Evolutionary conservation across 2,113 vertebrate species (phyloP), one percentile per base, ranked within the genome.

Genomic region (Oophaga pumilio): DNA sequence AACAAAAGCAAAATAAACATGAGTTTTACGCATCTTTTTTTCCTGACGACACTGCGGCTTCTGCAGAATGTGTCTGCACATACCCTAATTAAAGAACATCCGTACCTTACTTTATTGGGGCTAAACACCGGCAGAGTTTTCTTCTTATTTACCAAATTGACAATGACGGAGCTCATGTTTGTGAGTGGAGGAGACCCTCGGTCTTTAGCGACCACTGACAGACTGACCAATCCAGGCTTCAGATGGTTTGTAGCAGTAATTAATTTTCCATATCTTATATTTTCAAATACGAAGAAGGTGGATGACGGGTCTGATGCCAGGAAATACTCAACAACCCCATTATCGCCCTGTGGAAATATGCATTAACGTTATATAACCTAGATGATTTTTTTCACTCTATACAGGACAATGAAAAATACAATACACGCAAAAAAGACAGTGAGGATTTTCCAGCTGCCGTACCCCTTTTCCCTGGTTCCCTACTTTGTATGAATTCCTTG

Each of bases 191-290:
- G 93, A 82, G 22, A 91, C 0, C 92, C 93, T 85, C 80, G 91
- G 90, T 93, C 92, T 84, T 79, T 91, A 6, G 91, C 93, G 86
- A 92, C 89, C 73, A 92, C 90, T 8, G 86, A 90, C 59, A 93
- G 74, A 64, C 0, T 17, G 14, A 92, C 82, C 76, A 91, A 86
- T 85, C 89, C 92, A 56, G 89, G 79, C 0, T 33, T 60, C 11
- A 91, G 62, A 57, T 90, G 89, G 76, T 89, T 93, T 86, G 89
- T 91, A 89, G 89, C 78, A 15, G 90, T 93, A 77, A 91, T 90
- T 89, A 93, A 91, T 76, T 85, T 91, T 73, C 93, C 92, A 76
- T 90, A 71, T 0, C 20, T 91, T 0, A 0, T 0, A 53, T 93
- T 89, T 87, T 91, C 92, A 87, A 93, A 89, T 56, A 93, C 76